Conservation (phyloP, 2,888 invertebrate species). For the Iphiclides podalirius region DNA sequence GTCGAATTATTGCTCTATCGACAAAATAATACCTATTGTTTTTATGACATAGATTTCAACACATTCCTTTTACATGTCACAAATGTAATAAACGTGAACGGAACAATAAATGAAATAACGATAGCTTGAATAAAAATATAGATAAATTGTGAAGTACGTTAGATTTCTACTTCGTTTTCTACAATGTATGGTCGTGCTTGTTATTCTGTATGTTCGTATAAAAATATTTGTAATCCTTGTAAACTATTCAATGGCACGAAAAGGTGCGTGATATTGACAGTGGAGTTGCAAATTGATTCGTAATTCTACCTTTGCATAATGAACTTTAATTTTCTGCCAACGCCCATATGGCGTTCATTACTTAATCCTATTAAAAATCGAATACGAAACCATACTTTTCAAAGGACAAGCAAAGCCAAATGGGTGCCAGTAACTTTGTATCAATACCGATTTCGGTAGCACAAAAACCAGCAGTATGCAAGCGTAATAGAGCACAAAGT, state of each 20-base stretch:
- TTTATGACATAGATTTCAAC: constrained; percentile 18
- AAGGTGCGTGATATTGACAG: background rate
- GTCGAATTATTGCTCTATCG: background rate
- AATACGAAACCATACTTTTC: background rate
- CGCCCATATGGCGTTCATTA: constrained; percentile 8
- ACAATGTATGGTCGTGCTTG: too few relatives aligned
- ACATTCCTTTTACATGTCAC: constrained; percentile 8
- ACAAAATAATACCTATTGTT: background rate
- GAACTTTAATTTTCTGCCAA: background rate
- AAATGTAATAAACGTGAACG: background rate
- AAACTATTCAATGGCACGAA: background rate
- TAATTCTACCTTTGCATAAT: constrained; percentile 6
- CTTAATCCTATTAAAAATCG: constrained; percentile 14
- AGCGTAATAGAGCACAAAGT: background rate
- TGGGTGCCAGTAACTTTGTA: background rate
- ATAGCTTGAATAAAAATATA: background rate
- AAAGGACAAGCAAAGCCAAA: background rate
- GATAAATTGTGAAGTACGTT: background rate
- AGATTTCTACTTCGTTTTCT: too few relatives aligned
- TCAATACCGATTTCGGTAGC: constrained; percentile 4
- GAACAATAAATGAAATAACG: too few relatives aligned
- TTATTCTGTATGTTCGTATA: too few relatives aligned
- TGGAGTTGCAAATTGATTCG: background rate
- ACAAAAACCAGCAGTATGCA: background rate
- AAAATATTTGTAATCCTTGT: background rate